Evolutionary conservation across 2,113 vertebrate species (phyloP).

Genomic region (Rhinogobius similis): DNA sequence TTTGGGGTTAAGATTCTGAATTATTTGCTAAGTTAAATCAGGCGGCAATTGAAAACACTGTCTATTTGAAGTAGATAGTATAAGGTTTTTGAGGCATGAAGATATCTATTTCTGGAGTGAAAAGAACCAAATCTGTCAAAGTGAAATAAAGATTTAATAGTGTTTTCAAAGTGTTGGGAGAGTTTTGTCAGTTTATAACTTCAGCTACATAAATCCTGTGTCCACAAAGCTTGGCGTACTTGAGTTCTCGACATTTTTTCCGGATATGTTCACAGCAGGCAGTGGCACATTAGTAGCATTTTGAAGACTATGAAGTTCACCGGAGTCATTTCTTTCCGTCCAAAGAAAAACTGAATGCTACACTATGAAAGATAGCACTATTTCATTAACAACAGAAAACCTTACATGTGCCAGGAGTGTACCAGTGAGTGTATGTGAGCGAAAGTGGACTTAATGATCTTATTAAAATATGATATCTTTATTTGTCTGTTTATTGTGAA

Average conservation of each 20-base stretch:
- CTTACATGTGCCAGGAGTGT: not conserved
- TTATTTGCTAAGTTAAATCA: constrained; percentile 28
- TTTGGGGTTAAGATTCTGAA: constrained; percentile 25
- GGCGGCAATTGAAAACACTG: not conserved
- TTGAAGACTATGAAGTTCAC: constrained; percentile 2
- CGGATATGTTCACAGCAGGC: constrained; percentile 13
- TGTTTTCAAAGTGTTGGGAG: constrained; percentile 1
- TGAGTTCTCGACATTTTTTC: not conserved
- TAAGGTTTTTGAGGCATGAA: not conserved
- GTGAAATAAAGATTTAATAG: constrained; percentile 10
- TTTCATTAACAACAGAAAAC: not conserved
- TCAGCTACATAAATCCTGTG: constrained; percentile 1
- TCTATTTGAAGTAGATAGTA: not conserved
- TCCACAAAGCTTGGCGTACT: constrained; percentile 3
- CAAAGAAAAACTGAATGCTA: not conserved
- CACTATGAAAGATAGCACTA: not conserved
- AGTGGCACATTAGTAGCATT: constrained; percentile 1
- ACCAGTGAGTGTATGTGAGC: not conserved
- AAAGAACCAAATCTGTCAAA: constrained; percentile 5
- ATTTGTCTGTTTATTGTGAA: no score
- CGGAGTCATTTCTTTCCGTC: not conserved
- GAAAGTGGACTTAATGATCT: not conserved
- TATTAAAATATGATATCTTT: no score
- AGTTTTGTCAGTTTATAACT: constrained; percentile 9
- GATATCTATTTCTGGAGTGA: not conserved